A percentile compares a stretch with the other conserved stretches of the same genome.
These are phyloP conservation scores for Perognathus longimembris DNA, from an alignment of 2,113 vertebrate species.

Conservation along the genomic window DNA sequence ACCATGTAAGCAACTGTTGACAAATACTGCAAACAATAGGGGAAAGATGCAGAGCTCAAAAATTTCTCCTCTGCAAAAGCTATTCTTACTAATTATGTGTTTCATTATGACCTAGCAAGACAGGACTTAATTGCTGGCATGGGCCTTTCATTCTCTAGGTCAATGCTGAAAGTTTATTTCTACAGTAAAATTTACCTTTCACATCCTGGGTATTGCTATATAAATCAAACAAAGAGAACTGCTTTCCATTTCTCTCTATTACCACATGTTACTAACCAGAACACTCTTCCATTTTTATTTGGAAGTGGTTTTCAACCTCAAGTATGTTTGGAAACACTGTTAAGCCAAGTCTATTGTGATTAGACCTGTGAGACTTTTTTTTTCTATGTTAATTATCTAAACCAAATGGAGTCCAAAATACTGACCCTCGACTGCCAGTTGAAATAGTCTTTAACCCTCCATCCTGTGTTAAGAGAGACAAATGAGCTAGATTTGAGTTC, in stretches of 20 bases:
- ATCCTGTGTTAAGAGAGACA: slow-evolving; percentile 59
- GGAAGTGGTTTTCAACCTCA: slow-evolving; percentile 67
- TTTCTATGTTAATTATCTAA: slow-evolving; percentile 61
- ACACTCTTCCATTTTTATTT: slow-evolving; percentile 59
- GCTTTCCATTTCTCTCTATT: slow-evolving; percentile 63
- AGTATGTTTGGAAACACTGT: slow-evolving; percentile 53
- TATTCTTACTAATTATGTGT: slow-evolving; percentile 65
- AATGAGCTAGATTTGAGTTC: slow-evolving; percentile 51
- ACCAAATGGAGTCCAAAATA: slow-evolving; percentile 68
- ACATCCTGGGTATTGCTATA: slow-evolving; percentile 38
- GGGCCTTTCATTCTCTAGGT: slow-evolving; percentile 54
- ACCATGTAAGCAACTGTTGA: slow-evolving; percentile 44
- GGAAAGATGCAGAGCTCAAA: slow-evolving; percentile 12
- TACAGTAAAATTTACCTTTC: slow-evolving; percentile 65
- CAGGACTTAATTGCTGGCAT: slow-evolving; percentile 48
- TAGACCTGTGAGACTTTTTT: slow-evolving; percentile 63
- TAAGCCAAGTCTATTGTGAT: slow-evolving; percentile 52
- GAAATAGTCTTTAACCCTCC: slow-evolving; percentile 48
- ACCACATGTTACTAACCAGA: slow-evolving; percentile 55
- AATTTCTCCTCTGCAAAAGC: background rate
- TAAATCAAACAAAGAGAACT: slow-evolving; percentile 80
- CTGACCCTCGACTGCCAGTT: slow-evolving; percentile 56
- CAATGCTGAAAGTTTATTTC: slow-evolving; percentile 69
- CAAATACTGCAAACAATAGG: slow-evolving; percentile 57
- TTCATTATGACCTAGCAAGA: slow-evolving; percentile 54